These are phyloP conservation scores for Argya squamiceps DNA, from an alignment of 2,797 vertebrate species.

Conservation along the genomic window DNA sequence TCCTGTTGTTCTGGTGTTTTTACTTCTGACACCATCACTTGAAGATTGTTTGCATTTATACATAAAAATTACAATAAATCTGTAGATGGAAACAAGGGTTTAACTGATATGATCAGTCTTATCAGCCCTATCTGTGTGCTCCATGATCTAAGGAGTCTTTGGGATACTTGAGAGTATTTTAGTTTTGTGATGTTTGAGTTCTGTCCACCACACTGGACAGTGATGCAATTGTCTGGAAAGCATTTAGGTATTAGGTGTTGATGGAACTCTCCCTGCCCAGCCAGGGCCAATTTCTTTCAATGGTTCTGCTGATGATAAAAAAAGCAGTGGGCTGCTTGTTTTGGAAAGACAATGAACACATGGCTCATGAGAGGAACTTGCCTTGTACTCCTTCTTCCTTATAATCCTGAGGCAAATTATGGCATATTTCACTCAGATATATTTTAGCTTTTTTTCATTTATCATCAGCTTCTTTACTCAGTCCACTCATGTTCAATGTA, in stretches of 20 bases:
- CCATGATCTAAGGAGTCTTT: neutral
- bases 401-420: neutral
- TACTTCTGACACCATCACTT: neutral
- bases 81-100: neutral
- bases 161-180: neutral
- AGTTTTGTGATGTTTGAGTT: neutral
- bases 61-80: neutral
- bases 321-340: neutral
- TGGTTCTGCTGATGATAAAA: neutral
- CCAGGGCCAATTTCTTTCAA: neutral
- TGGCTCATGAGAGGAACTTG: neutral
- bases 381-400: neutral
- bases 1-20: neutral
- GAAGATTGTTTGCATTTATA: neutral
- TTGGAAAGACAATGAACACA: neutral
- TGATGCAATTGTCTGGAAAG: neutral
- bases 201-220: neutral
- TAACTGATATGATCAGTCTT: neutral
- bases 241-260: neutral
- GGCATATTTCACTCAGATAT: neutral
- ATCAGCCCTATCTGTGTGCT: neutral
- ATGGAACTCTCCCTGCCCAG: neutral
- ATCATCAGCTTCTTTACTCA: constrained; percentile 33
- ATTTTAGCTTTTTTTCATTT: neutral
- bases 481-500: neutral